These are phyloP conservation scores for Augochlorella aurata DNA, from an alignment of 2,888 invertebrate species.

Conservation along the genomic window DNA sequence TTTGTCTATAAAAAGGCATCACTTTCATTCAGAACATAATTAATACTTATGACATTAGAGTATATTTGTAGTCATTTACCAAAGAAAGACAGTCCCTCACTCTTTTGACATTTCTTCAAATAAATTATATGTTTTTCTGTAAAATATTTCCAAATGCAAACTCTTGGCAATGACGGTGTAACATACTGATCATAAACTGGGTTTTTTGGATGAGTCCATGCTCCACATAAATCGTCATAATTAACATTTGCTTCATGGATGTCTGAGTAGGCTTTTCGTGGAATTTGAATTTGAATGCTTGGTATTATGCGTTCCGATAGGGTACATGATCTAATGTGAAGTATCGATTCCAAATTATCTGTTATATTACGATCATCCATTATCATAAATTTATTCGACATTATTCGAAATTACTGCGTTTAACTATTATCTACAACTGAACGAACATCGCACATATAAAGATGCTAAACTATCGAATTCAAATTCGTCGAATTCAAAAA, in stretches of 20 bases:
- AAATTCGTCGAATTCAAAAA: not conserved
- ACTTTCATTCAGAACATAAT: not conserved
- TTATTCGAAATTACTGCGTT: slow-evolving; percentile 15
- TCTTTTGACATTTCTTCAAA: slow-evolving; percentile 65
- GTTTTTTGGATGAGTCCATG: slow-evolving; percentile 66
- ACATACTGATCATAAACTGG: slow-evolving; percentile 53
- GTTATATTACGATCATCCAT: not conserved
- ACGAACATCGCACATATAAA: not conserved
- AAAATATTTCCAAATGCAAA: slow-evolving; percentile 72
- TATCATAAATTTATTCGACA: slow-evolving; percentile 6
- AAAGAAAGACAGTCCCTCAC: slow-evolving; percentile 67
- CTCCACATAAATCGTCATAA: slow-evolving; percentile 73
- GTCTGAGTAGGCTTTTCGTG: slow-evolving; percentile 44
- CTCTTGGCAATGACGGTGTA: slow-evolving; percentile 55
- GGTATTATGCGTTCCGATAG: slow-evolving; percentile 48
- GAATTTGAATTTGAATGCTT: slow-evolving; percentile 3
- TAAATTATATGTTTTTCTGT: slow-evolving; percentile 63
- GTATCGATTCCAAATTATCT: slow-evolving; percentile 1
- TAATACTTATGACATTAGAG: not conserved
- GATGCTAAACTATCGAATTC: not conserved
- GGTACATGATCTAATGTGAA: slow-evolving; percentile 49
- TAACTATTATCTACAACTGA: not conserved
- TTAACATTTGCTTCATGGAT: slow-evolving; percentile 67
- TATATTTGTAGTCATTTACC: slow-evolving; percentile 60
- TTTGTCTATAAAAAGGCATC: slow-evolving; percentile 33